Conservation (phyloP, 23 tunicate genomes). For the Halocynthia aurantium region DNA sequence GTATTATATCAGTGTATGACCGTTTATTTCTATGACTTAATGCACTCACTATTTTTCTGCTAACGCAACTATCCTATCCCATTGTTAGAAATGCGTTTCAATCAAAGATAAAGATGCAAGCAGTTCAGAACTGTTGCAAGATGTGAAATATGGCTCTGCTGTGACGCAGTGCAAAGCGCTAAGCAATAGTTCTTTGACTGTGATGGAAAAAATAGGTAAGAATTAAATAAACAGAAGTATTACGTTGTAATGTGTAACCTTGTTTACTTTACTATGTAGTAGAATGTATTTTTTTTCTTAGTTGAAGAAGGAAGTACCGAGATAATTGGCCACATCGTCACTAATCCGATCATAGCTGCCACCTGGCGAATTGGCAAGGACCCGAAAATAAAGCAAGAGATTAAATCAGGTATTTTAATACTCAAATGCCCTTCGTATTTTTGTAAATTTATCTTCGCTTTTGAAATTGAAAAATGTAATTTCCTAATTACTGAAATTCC, state of each 20-base stretch:
- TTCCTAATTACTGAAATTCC: too few relatives aligned
- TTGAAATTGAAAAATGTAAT: too few relatives aligned
- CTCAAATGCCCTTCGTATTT: too few relatives aligned
- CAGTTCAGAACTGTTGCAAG: conserved; percentile 15
- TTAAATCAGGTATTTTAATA: too few relatives aligned
- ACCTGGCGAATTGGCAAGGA: conserved; percentile 10
- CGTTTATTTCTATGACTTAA: background rate
- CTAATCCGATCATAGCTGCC: conserved; percentile 27
- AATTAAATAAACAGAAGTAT: background rate
- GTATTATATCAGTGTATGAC: background rate
- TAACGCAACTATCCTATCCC: background rate
- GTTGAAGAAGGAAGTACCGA: conserved; percentile 5
- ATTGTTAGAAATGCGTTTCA: conserved; percentile 15
- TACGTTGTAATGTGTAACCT: too few relatives aligned
- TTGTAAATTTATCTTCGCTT: too few relatives aligned
- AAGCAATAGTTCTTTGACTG: background rate
- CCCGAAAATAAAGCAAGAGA: too few relatives aligned
- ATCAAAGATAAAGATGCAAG: conserved; percentile 3
- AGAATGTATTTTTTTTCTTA: background rate
- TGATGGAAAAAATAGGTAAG: background rate
- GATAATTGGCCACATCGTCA: conserved; percentile 30
- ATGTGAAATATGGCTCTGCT: conserved; percentile 23
- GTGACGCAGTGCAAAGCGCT: conserved; percentile 9
- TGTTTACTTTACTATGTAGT: too few relatives aligned
- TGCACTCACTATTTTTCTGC: background rate